Evolutionary conservation across 2,888 invertebrate genomes (phyloP).

Genomic region (Drosophila cognata): DNA sequence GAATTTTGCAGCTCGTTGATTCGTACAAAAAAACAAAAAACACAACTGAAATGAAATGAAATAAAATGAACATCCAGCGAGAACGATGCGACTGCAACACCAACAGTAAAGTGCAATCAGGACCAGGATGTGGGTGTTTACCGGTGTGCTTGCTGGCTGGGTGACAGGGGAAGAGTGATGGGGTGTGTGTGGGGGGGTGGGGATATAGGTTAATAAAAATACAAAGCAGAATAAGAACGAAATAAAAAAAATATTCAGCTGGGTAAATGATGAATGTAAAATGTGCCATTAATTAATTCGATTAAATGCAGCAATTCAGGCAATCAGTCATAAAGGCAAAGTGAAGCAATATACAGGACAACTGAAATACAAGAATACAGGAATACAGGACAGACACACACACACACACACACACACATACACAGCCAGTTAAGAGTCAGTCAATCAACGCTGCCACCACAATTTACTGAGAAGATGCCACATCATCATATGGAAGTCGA

Average conservation of each 20-base stretch:
- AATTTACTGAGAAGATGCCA: constrained; percentile 23
- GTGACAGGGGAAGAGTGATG: neutral
- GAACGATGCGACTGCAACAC: constrained; percentile 31
- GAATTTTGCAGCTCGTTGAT: constrained; percentile 80
- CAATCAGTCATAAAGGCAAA: constrained; percentile 69
- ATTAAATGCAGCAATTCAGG: constrained; percentile 72
- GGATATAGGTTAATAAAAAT: constrained; percentile 54
- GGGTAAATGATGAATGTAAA: constrained; percentile 77
- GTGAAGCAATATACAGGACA: constrained; percentile 14
- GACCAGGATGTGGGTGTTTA: constrained; percentile 23
- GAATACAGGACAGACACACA: neutral
- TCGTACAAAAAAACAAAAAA: constrained; percentile 57
- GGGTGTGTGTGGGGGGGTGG: neutral
- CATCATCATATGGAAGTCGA: neutral
- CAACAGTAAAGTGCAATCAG: constrained; percentile 56
- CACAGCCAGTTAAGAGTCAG: constrained; percentile 45
- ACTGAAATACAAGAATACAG: constrained; percentile 18
- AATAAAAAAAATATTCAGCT: constrained; percentile 63
- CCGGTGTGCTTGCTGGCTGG: neutral
- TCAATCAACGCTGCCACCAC: constrained; percentile 46
- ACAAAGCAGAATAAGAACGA: constrained; percentile 57
- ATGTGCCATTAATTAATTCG: constrained; percentile 80
- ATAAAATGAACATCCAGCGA: constrained; percentile 32
- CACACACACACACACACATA: neutral
- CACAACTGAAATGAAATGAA: constrained; percentile 17